Conservation (phyloP, 2,113 vertebrate species). For the Ammospiza caudacuta region DNA sequence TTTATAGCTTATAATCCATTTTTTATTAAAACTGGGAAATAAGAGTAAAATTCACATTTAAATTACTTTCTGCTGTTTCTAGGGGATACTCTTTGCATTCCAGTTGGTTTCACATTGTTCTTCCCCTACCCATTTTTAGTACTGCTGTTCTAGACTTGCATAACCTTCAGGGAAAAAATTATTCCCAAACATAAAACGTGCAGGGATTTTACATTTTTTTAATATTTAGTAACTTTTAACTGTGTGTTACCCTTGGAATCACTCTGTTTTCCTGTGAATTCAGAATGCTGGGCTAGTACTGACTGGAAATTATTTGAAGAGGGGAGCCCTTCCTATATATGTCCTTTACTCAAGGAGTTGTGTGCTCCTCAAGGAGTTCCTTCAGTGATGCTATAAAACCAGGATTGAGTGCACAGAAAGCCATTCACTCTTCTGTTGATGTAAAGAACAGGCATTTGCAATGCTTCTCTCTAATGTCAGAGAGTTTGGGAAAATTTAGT, state of each 20-base stretch:
- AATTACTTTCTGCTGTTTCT: constrained; percentile 43
- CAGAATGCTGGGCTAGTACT: not conserved
- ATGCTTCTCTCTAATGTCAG: not conserved
- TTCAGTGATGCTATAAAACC: not conserved
- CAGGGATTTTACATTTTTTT: not conserved
- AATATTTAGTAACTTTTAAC: constrained; percentile 25
- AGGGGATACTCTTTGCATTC: constrained; percentile 26
- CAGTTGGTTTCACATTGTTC: not conserved
- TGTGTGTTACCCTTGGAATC: not conserved
- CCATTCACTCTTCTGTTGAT: not conserved
- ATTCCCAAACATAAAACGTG: constrained; percentile 23
- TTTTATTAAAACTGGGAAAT: constrained; percentile 59
- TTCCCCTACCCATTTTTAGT: not conserved
- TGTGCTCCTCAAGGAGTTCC: not conserved
- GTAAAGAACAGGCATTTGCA: not conserved
- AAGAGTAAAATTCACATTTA: constrained; percentile 25
- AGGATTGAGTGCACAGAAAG: not conserved
- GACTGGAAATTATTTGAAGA: not conserved
- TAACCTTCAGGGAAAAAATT: constrained; percentile 1
- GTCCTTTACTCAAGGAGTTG: not conserved
- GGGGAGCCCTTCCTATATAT: not conserved
- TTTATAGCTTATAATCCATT: constrained; percentile 50
- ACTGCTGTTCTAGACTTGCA: not conserved
- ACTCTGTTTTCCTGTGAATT: constrained; percentile 2
- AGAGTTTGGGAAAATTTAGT: not conserved